These are phyloP conservation scores for Paragorgia papillata DNA, from an alignment of 92 coral and sea anemone genomes.

Conservation along the genomic window DNA sequence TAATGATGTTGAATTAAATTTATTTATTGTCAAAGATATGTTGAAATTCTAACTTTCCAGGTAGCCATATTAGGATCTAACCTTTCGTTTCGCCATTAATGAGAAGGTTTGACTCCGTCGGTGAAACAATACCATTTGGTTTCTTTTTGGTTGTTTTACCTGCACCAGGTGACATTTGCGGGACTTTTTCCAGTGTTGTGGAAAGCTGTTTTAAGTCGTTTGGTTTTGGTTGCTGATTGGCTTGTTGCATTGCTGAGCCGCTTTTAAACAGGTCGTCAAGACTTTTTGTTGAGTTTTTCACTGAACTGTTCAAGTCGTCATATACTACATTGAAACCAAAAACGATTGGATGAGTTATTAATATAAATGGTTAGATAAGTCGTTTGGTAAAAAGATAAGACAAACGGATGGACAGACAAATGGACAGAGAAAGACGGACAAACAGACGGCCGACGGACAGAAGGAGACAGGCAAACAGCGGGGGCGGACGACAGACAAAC, in stretches of 20 bases:
- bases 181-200: background rate
- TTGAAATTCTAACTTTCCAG: background rate
- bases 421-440: background rate
- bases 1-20: too few species aligned
- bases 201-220: background rate
- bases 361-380: too few species aligned
- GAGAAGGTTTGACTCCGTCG: slow-evolving; percentile 36
- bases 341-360: too few species aligned
- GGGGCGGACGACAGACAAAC: too few species aligned
- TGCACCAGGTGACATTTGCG: background rate
- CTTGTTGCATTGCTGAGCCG: background rate
- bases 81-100: slow-evolving; percentile 41
- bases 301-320: slow-evolving; percentile 20
- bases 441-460: too few species aligned
- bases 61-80: too few species aligned
- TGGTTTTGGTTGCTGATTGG: background rate
- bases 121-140: background rate
- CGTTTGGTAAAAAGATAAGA: background rate
- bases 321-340: slow-evolving; percentile 3
- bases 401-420: background rate
- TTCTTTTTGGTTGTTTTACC: background rate
- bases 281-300: slow-evolving; percentile 40
- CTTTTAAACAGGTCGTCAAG: slow-evolving; percentile 24
- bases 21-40: too few species aligned
- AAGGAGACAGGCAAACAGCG: too few species aligned